Percentiles rank a stretch among this genome's conserved stretches.
Evolutionary conservation across 2,888 invertebrate species (phyloP).

Genomic region (Oscheius onirici): DNA sequence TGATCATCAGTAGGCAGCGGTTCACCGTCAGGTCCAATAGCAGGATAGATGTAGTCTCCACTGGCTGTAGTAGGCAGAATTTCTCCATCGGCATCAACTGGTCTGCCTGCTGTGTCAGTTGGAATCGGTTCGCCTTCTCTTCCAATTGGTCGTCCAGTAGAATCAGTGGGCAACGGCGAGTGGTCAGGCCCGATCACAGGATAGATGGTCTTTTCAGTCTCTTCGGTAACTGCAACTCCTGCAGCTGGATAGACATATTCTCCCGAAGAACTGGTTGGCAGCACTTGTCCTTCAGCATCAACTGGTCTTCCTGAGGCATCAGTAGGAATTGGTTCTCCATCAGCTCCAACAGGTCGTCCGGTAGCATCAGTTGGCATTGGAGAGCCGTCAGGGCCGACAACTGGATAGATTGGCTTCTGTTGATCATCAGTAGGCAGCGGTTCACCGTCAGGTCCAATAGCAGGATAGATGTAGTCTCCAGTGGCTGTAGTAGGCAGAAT

Average conservation of each 20-base stretch:
- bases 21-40: conserved; percentile 47
- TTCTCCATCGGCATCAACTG: conserved; percentile 38
- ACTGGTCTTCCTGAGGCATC: conserved; percentile 34
- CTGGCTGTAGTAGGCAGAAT: conserved; percentile 40
- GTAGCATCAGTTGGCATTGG: conserved; percentile 39
- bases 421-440: conserved; percentile 51
- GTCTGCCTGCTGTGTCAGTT: conserved; percentile 42
- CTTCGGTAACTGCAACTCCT: conserved; percentile 30
- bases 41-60: conserved; percentile 35
- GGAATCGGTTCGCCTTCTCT: conserved; percentile 43
- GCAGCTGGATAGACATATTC: conserved; percentile 36
- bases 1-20: conserved; percentile 47
- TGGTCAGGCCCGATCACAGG: conserved; percentile 41
- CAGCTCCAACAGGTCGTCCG: conserved; percentile 52
- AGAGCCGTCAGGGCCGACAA: conserved; percentile 58
- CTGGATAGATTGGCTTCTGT: too few relatives aligned
- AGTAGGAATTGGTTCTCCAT: conserved; percentile 46
- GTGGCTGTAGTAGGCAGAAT: too few relatives aligned
- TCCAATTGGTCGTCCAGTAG: conserved; percentile 34
- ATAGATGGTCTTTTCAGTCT: conserved; percentile 19
- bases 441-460: conserved; percentile 33
- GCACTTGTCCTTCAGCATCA: conserved; percentile 6
- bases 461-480: conserved; percentile 41
- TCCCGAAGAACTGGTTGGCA: conserved; percentile 35
- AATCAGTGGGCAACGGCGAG: conserved; percentile 36